Percentiles rank a stretch among this genome's conserved stretches.
Evolutionary conservation across 2,888 invertebrate genomes (phyloP).

Genomic region (Microctonus aethiopoides): DNA sequence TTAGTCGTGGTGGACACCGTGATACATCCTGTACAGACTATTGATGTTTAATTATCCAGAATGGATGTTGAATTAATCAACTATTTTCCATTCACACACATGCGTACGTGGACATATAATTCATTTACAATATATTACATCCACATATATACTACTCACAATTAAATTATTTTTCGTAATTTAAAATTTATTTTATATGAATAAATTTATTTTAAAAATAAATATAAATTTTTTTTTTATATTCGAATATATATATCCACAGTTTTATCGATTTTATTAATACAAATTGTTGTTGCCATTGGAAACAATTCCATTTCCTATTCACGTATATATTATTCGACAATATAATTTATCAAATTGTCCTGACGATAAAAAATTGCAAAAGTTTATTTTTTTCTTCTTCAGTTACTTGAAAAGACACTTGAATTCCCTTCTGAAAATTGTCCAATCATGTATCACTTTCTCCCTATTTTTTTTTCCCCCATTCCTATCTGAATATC

Average conservation of each 20-base stretch:
- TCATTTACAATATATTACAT: neutral
- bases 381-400: no score
- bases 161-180: neutral
- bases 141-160: neutral
- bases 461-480: neutral
- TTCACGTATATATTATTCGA: neutral
- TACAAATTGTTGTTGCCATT: neutral
- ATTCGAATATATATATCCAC: no score
- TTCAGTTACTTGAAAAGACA: neutral
- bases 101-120: neutral
- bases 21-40: conserved; percentile 34
- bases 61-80: conserved; percentile 46
- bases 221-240: no score
- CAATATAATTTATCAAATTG: conserved; percentile 33
- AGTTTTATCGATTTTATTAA: neutral
- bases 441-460: neutral
- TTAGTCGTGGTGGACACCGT: conserved; percentile 38
- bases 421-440: conserved; percentile 2
- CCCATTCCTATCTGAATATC: neutral
- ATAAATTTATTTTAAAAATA: no score
- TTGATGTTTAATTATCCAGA: conserved; percentile 49
- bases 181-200: neutral
- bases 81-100: conserved; percentile 45
- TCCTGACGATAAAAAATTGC: conserved; percentile 17
- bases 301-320: neutral